These are phyloP conservation scores for Heliconius hortense DNA, from an alignment of 2,888 invertebrate species.

Conservation along the genomic window DNA sequence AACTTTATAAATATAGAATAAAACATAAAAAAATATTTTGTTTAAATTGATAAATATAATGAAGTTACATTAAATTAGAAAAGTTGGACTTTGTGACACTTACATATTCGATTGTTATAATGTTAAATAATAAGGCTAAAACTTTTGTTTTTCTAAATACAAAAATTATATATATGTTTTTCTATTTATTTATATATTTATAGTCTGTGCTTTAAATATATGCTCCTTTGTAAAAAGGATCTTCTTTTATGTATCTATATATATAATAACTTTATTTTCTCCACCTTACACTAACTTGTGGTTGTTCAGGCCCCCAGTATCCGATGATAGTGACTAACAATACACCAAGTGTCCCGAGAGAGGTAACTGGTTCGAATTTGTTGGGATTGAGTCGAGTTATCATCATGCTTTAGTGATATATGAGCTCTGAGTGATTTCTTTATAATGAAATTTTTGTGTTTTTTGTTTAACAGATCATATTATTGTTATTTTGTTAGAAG, in stretches of 20 bases:
- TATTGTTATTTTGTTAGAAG: background rate
- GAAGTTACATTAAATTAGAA: no score
- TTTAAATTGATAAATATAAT: no score
- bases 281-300: conserved; percentile 21
- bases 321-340: conserved; percentile 49
- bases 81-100: no score
- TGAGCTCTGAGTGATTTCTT: conserved; percentile 6
- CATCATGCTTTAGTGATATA: conserved; percentile 15
- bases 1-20: no score
- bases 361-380: conserved; percentile 46
- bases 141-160: background rate
- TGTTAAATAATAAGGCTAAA: no score
- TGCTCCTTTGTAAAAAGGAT: background rate
- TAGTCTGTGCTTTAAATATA: background rate
- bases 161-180: background rate
- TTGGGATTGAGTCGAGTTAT: conserved; percentile 12
- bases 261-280: background rate
- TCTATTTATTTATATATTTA: background rate
- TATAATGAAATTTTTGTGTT: background rate
- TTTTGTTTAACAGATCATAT: conserved; percentile 1
- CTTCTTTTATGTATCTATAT: background rate
- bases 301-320: conserved; percentile 49
- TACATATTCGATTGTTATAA: no score
- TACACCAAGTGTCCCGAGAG: conserved; percentile 28
- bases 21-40: no score